Conservation (phyloP, 2,113 vertebrate genomes). For the Sceloporus tristichus region DNA sequence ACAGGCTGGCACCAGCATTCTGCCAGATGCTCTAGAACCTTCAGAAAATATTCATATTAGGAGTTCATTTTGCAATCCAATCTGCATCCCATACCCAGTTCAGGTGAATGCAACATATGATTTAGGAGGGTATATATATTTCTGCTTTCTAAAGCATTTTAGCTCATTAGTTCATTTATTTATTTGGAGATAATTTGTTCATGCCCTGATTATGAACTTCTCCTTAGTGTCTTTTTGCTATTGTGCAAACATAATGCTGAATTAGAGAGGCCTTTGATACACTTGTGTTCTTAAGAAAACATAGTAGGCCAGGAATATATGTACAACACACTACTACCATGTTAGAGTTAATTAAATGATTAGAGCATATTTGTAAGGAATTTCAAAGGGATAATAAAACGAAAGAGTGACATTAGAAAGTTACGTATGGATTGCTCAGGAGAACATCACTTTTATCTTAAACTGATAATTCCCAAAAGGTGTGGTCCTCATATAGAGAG, state of each 20-base stretch:
- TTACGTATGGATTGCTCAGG: background rate
- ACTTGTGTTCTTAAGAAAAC: background rate
- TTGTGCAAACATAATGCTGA: background rate
- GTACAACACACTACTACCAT: background rate
- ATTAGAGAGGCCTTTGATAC: background rate
- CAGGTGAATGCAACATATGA: conserved; percentile 6
- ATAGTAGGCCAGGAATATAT: too few species aligned
- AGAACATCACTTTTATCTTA: background rate
- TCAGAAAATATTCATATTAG: conserved; percentile 9
- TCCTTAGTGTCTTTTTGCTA: background rate
- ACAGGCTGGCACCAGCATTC: background rate
- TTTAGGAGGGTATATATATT: background rate
- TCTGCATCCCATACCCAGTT: conserved; percentile 7
- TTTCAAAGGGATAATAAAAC: background rate
- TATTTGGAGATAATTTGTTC: background rate
- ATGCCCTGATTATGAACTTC: background rate
- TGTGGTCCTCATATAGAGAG: too few species aligned
- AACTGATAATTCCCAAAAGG: background rate
- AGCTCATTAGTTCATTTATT: background rate
- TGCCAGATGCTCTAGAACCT: background rate
- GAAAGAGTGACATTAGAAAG: background rate
- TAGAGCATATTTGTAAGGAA: background rate
- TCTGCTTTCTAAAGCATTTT: background rate
- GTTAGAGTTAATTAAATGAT: background rate
- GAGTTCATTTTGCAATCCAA: conserved; percentile 21